Base-by-base conservation (phyloP, 2,888 invertebrate species). In the Drosophila ustulata region DNA sequence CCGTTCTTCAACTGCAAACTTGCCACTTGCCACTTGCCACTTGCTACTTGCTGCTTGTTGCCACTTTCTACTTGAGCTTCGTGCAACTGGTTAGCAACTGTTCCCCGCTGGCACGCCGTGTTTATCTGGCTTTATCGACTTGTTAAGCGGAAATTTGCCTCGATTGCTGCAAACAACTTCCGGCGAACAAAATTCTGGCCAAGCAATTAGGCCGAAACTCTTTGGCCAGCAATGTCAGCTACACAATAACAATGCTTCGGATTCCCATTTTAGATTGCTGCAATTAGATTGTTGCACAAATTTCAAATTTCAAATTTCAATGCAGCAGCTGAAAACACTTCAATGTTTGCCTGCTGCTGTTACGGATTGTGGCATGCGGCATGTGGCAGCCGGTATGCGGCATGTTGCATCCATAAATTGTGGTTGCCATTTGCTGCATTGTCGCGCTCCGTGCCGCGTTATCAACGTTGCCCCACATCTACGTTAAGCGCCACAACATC, bases 321-420 rank as follows among this genome's bases (percentile, higher is more conserved):
- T 73, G 73, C 59, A 61, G 49, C 59, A 68, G 43, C 59, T 52
- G 26, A 32, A 47, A 53, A 55, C 45, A 52, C 51, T 51, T 58
- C 57, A 61, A 25, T 49, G 34, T 53, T 28, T 4, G n/a, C 13
- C 46, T 51, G 18, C 49, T 50, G 51, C 51, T 34, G 39, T 39
- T 46, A 23, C n/a, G 37, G 57, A 11, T 2, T 56, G 46, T 8
- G 43, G 37, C 51, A 55, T 70, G 67, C 30, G 66, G 51, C 46
- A 55, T 66, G 65, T 62, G 52, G 59, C 55, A 53, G 56, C 47
- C 13, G 32, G 43, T 46, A 55, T 70, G 66, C 41, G 67, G 51
- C 56, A 59, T 67, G 66, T 66, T 53, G 67, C 63, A 56, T 61
- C 78, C 69, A 86, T 84, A 86, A 86, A 87, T 87, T 84, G 84